phyloP scores from a whole-genome alignment of 2,888 invertebrate genomes.

The Leistus spinibarbis region DNA sequence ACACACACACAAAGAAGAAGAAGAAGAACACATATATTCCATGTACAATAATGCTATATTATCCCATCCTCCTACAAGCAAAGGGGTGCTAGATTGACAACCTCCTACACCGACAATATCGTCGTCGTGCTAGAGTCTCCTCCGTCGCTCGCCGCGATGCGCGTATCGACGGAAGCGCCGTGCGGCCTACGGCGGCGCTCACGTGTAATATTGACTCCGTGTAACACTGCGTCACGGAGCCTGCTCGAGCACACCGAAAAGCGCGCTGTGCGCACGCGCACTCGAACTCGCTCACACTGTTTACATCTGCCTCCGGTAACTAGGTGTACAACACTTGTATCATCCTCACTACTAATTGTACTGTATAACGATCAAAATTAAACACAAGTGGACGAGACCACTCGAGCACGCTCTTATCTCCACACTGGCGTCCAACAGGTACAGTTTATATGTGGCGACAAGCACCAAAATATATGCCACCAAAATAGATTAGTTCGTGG shows the following conservation, averaged over 20 bases:
- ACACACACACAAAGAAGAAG: too few relatives aligned
- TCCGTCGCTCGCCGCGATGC: background rate
- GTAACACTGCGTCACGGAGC: conserved; percentile 28
- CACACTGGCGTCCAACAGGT: conserved; percentile 19
- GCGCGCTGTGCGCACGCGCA: conserved; percentile 56
- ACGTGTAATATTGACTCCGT: conserved; percentile 31
- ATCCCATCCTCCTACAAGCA: background rate
- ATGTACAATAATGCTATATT: background rate
- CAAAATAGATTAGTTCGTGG: background rate
- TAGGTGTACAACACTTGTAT: conserved; percentile 23
- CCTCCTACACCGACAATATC: background rate
- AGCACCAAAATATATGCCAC: background rate
- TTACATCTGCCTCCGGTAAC: background rate
- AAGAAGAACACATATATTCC: background rate
- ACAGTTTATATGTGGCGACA: background rate
- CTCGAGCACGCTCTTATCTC: conserved; percentile 2
- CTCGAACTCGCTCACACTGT: conserved; percentile 50
- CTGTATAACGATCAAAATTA: background rate
- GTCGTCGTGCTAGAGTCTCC: background rate
- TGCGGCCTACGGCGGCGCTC: conserved; percentile 2
- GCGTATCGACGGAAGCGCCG: background rate
- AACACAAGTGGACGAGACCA: background rate
- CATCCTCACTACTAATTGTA: conserved; percentile 15
- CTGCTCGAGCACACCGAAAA: conserved; percentile 17
- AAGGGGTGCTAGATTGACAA: background rate